Conservation (phyloP, 2,888 invertebrate genomes). For the Epirrhoe alternata region DNA sequence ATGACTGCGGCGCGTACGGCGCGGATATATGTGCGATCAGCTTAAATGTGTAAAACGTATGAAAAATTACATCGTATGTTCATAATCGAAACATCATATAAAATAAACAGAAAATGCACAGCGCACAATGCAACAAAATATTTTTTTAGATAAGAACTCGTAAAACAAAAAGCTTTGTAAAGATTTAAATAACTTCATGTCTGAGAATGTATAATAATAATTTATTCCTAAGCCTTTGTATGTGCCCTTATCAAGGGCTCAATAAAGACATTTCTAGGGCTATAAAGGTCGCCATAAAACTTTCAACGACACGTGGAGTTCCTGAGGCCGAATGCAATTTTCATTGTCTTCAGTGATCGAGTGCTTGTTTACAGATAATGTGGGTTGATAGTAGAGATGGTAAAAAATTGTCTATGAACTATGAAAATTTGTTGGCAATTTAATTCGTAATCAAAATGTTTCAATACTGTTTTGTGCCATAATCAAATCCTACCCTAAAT, state of each 20-base stretch:
- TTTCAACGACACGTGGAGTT: conserved; percentile 49
- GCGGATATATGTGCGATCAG: too few relatives aligned
- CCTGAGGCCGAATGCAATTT: conserved; percentile 55
- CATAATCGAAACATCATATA: too few relatives aligned
- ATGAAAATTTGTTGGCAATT: too few relatives aligned
- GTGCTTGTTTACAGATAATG: conserved; percentile 57
- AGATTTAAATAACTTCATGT: not conserved
- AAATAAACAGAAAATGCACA: too few relatives aligned
- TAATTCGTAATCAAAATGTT: too few relatives aligned
- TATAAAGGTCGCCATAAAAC: conserved; percentile 62
- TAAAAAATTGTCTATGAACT: too few relatives aligned
- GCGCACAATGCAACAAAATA: too few relatives aligned
- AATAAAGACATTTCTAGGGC: conserved; percentile 60
- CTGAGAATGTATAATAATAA: not conserved
- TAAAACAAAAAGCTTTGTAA: not conserved
- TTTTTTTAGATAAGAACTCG: not conserved
- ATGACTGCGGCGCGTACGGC: too few relatives aligned
- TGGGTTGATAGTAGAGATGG: conserved; percentile 35
- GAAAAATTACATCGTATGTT: too few relatives aligned
- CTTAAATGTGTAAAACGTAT: too few relatives aligned
- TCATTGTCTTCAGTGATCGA: conserved; percentile 61
- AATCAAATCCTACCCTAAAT: too few relatives aligned
- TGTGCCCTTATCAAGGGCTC: conserved; percentile 49
- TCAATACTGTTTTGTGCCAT: too few relatives aligned
- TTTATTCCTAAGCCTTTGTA: conserved; percentile 33